Conservation (phyloP, 2,888 invertebrate species). For the Glyphotaelius pellucidus region DNA sequence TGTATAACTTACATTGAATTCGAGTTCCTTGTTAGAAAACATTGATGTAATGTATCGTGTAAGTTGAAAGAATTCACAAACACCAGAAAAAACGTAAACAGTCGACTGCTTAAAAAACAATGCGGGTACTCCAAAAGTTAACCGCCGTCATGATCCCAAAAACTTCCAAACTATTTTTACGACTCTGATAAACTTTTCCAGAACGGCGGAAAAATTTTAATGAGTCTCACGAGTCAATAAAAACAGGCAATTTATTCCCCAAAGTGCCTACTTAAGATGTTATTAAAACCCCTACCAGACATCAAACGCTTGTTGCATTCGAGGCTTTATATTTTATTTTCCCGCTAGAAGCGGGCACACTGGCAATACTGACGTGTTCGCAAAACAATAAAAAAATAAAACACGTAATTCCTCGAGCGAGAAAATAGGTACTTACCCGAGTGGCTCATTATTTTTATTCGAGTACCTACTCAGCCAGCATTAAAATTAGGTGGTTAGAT, state of each 20-base stretch:
- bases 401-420: background rate
- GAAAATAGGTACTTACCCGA: conserved; percentile 5
- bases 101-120: background rate
- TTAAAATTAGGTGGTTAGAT: background rate
- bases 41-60: background rate
- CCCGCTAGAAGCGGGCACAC: background rate
- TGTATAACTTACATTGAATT: background rate
- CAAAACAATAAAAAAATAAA: conserved; percentile 28
- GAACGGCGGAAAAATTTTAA: conserved; percentile 50
- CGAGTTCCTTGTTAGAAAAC: background rate
- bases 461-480: background rate
- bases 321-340: background rate
- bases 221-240: conserved; percentile 55
- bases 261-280: conserved; percentile 42
- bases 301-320: conserved; percentile 39
- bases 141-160: conserved; percentile 3
- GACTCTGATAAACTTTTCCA: conserved; percentile 46
- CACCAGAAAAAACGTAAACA: background rate
- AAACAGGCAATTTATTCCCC: conserved; percentile 43
- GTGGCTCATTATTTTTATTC: conserved; percentile 25
- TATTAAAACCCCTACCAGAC: conserved; percentile 12
- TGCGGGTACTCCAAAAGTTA: background rate
- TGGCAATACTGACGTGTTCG: conserved; percentile 14
- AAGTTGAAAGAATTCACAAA: background rate
- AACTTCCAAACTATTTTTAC: conserved; percentile 56